Base-by-base conservation (phyloP, 2,888 invertebrate genomes). In the Tenthredo scrophulariae region DNA sequence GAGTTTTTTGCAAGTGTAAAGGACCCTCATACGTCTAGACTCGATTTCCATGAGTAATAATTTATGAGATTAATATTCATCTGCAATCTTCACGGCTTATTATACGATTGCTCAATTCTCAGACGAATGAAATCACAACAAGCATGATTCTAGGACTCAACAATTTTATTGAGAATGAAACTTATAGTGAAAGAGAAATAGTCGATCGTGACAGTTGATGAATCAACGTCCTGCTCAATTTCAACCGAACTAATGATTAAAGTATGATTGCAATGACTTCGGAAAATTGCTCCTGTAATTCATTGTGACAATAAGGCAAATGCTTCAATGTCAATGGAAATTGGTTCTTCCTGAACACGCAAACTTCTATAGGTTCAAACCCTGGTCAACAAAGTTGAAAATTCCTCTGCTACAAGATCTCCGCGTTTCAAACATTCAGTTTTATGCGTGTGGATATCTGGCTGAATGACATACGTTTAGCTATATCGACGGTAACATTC, bases 291-390 rank as follows among this genome's bases (percentile, higher is more conserved):
- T 54, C 18, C 9, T n/a, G 33, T n/a, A 54, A 77, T 77, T 50
- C 33, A 54, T 18, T 9, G 77, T 33, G 54, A 33, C 2, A 22
- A 77, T 46, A 77, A 26, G 15, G n/a, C 40, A 37, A 80, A 80
- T 58, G 13, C 15, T 54, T 46, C 62, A 77, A 77, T 29, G 46
- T 54, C 46, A 54, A 77, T 22, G 50, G 29, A 29, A 54, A 77
- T 50, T 77, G 46, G 18, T 40, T 80, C 62, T 40, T 62, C 58
- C 58, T 62, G 26, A 37, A 40, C 80, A 80, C 62, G 80, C 58
- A 40, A 62, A 40, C 62, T 62, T 58, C 77, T 33, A 40, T 77
- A 40, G 26, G 29, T 77, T 26, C n/a, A 62, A 50, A 29, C 18
- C 18, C 26, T 77, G 43, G 5, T 29, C 29, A 18, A 77, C n/a